Evolutionary conservation across 1,140 invertebrate genomes (phyloP), one percentile per base, ranked within the genome.

Genomic region (Scaptomyza montana): DNA sequence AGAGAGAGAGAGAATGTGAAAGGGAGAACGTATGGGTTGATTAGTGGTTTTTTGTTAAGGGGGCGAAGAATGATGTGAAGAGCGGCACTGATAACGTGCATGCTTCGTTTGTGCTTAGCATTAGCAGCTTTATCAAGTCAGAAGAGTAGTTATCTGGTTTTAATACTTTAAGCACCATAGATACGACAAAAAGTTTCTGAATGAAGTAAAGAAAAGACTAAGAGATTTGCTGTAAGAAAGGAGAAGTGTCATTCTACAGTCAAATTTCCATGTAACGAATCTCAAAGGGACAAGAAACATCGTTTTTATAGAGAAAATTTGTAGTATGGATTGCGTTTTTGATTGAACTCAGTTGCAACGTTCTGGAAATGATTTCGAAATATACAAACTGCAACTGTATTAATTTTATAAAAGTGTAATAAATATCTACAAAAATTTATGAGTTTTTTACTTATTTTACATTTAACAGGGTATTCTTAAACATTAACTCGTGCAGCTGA

Each of bases 1-100:
- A 19, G 45, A 3, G 4, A n/a, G 30, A 47, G 63, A 19, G 51
- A 25, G 21, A 36, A 19, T 4, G 19, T 10, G 51, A 12, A 13
- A 7, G 57, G 19, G 33, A 41, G 39, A 33, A 5, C 30, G 30
- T 8, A 8, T 36, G 33, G 1, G 33, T 7, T 36, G 33, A 36
- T 36, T 9, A 36, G 33, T 36, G 7, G 33, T 2, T 25, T 25
- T 25, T 36, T 36, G 33, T 49, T 10, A 28, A 8, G 16, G 16
- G 33, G 33, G 33, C 43, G 36, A 3, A 59, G 43, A 5, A 16
- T 39, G 12, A 25, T 13, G 43, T n/a, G n/a, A 56, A 56, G 45
- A 65, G 54, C 55, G 55, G 8, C 47, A 30, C 56, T 68, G 65
- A 68, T 68, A 68, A 67, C 53, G 16, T 16, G 16, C 0, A 1